phyloP scores from a whole-genome alignment of 2,797 vertebrate species.

The Onychomys leucogaster region DNA sequence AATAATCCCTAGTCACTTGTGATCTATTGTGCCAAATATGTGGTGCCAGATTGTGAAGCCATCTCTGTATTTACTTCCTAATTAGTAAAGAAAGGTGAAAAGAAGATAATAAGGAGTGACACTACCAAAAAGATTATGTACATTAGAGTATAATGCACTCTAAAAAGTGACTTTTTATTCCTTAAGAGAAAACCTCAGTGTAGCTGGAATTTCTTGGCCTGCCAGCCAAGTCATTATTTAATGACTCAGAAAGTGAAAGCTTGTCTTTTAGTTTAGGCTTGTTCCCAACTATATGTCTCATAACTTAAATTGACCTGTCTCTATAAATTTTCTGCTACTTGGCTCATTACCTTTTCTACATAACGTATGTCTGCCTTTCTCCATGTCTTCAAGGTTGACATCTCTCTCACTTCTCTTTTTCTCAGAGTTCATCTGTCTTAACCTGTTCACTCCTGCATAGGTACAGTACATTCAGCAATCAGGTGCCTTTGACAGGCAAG shows the following conservation, averaged over 20 bases:
- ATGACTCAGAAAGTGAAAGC: neutral
- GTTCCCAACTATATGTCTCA: neutral
- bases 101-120: neutral
- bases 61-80: neutral
- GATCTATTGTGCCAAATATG: neutral
- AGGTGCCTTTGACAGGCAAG: neutral
- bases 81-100: neutral
- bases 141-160: no score
- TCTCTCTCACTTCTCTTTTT: neutral
- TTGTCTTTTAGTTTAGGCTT: neutral
- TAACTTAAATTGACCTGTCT: neutral
- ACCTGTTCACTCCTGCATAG: neutral
- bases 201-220: neutral
- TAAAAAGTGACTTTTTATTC: neutral
- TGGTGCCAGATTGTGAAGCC: neutral
- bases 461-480: neutral
- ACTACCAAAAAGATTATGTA: neutral
- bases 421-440: neutral
- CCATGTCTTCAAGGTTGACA: neutral
- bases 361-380: neutral
- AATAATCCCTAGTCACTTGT: neutral
- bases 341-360: neutral
- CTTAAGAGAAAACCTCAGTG: neutral
- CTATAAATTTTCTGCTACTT: neutral
- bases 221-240: no score